Evolutionary conservation across 2,888 invertebrate genomes (phyloP).

Genomic region (Hypena proboscidalis): DNA sequence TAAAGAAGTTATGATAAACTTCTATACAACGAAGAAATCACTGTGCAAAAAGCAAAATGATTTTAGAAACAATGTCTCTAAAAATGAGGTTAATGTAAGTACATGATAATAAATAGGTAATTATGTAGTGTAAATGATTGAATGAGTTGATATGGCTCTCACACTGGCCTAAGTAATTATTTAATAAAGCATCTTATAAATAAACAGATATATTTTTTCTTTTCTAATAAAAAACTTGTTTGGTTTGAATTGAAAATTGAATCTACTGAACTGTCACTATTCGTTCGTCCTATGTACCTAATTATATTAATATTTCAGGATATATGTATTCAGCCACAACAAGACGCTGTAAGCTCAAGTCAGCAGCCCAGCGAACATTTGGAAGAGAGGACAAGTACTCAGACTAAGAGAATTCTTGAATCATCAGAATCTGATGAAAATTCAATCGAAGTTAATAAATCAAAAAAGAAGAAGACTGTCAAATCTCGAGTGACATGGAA

Average conservation of each 20-base stretch:
- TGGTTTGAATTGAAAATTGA: too few relatives aligned
- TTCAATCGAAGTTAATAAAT: neutral
- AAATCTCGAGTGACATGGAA: constrained; percentile 39
- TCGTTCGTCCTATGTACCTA: too few relatives aligned
- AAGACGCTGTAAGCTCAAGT: constrained; percentile 48
- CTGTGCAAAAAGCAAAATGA: constrained; percentile 63
- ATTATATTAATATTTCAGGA: constrained; percentile 22
- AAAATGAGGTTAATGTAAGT: constrained; percentile 48
- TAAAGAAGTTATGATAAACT: constrained; percentile 58
- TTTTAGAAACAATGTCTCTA: constrained; percentile 45
- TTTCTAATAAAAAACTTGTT: too few relatives aligned
- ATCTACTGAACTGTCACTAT: too few relatives aligned
- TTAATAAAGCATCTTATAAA: too few relatives aligned
- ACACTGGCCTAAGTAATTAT: too few relatives aligned
- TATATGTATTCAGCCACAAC: constrained; percentile 30
- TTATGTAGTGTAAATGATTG: too few relatives aligned
- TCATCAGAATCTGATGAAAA: constrained; percentile 26
- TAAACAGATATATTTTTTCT: too few relatives aligned
- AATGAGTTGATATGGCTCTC: too few relatives aligned
- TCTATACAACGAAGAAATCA: constrained; percentile 53
- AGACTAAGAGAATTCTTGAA: constrained; percentile 6
- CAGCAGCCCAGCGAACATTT: constrained; percentile 23
- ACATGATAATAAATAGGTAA: too few relatives aligned
- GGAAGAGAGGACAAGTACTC: constrained; percentile 10
- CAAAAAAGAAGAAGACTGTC: constrained; percentile 7